Evolutionary conservation across 2,888 invertebrate genomes (phyloP), one percentile per base, ranked within the genome.

Genomic region (Artemia sp.): DNA sequence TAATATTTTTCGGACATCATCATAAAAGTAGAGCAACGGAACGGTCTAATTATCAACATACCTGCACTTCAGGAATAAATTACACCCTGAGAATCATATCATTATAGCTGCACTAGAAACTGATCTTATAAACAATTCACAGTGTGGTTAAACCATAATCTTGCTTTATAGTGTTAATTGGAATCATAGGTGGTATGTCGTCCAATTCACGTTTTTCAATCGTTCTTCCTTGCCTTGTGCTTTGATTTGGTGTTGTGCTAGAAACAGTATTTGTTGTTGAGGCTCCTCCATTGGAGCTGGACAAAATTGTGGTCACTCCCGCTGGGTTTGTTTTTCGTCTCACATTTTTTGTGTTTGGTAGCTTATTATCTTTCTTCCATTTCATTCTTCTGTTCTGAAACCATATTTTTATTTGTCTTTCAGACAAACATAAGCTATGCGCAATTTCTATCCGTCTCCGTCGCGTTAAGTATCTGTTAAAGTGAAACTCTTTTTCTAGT

Each of bases 401-500:
- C 89, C 89, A 89, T 78, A 90, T 89, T 81, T 90, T 90, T 76
- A 90, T 91, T 81, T 92, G 92, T 75, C 92, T 81, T 78, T 92
- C 92, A 72, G 92, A 91, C 76, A 96, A 84, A 78, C 92, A 90
- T 79, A 96, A 84, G 75, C 92, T 89, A 81, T 96, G 95, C 67
- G 96, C 95, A 79, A 96, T 95, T 83, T 96, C 96, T 81, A 96
- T 94, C 78, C 96, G 84, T 81, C 95, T 84, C 79, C 95, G 85
- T 75, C 96, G 85, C 72, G 95, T 94, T 79, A 96, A 84, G 82
- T 96, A 96, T 77, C 92, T 86, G 83, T 95, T 96, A 84, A 90
- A 95, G 80, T 95, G 94, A 80, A 96, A 96, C 83, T 95, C 95
- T 79, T 95, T 95, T 79, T 95, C 95, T 77, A 96, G 83, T 81